Base-by-base conservation (phyloP, 2,888 invertebrate species). In the Ophraella communa region DNA sequence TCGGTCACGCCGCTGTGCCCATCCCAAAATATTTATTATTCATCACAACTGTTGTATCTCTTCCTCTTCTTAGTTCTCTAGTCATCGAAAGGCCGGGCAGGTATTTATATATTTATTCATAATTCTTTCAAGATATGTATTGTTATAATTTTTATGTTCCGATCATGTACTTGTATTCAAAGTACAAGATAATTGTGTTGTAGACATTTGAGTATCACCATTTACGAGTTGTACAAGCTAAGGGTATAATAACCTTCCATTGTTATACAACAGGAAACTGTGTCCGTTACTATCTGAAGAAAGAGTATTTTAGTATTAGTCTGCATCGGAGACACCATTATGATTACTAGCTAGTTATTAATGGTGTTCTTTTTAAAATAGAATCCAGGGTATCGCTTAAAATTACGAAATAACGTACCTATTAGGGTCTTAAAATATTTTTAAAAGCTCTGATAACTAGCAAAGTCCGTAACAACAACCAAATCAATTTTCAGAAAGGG, bases 21-120 rank as follows among this genome's bases (percentile, higher is more conserved):
- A 52, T 7, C 52, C 52, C 30, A 30, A 33, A 52, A 52, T 30
- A 20, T 52, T 53, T 53, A 53, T 53, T 53, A 53, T 53, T 53
- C 35, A 39, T 39, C 20, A 11, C 35, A n/a, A 18, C 30, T 18
- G 2, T 53, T 20, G 10, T 21, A n/a, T 35, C 33, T 53, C 35
- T 53, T 53, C 35, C 35, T 33, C 14, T 53, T 20, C 17, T 20
- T 21, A 21, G 21, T 53, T 21, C 23, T 53, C 53, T 53, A 11
- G 21, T 21, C 8, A 53, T 53, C 23, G 30, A 23, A 53, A 53
- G 53, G 53, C 53, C 2, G 35, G 53, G 35, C 53, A 53, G 33
- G 53, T 53, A 33, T 53, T 53, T 20, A 53, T 18, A 39, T 53
- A 33, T 53, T 53, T 20, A 53, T 18, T 53, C 18, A 20, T 21